These are phyloP conservation scores for Neoaliturus tenellus DNA, from an alignment of 2,888 invertebrate species.

Conservation along the genomic window DNA sequence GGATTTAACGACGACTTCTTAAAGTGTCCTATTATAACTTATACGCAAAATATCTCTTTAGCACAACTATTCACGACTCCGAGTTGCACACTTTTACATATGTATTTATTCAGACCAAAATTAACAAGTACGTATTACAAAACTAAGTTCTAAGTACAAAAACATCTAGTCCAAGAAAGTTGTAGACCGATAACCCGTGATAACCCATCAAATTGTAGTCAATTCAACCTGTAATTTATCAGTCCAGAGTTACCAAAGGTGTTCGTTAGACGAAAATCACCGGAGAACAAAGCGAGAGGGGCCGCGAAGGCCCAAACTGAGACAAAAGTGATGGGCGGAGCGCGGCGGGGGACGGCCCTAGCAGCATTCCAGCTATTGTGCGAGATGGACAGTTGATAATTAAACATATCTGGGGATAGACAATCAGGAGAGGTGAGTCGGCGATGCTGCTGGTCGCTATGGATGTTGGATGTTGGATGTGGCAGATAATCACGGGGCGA, in stretches of 20 bases:
- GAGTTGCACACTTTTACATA: no score
- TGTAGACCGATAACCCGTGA: no score
- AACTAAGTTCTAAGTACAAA: no score
- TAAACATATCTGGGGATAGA: conserved; percentile 19
- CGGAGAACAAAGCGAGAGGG: conserved; percentile 20
- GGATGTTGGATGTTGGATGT: not conserved
- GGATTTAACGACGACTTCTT: not conserved
- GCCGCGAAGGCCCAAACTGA: conserved; percentile 1
- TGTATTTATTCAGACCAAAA: no score
- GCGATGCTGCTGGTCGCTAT: not conserved
- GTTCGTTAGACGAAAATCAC: conserved; percentile 38
- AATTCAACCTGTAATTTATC: conserved; percentile 20
- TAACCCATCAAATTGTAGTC: no score
- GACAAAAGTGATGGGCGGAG: not conserved
- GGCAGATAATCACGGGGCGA: not conserved
- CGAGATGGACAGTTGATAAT: conserved; percentile 17
- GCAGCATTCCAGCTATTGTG: conserved; percentile 32
- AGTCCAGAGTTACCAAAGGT: conserved; percentile 27
- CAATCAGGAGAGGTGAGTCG: conserved; percentile 24
- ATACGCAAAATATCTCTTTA: no score
- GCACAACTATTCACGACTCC: no score
- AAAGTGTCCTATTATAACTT: no score
- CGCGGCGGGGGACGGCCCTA: not conserved
- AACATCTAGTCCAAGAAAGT: no score
- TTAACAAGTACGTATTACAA: no score